Evolutionary conservation across 2,888 invertebrate species (phyloP).

Genomic region (Papilio gigon): DNA sequence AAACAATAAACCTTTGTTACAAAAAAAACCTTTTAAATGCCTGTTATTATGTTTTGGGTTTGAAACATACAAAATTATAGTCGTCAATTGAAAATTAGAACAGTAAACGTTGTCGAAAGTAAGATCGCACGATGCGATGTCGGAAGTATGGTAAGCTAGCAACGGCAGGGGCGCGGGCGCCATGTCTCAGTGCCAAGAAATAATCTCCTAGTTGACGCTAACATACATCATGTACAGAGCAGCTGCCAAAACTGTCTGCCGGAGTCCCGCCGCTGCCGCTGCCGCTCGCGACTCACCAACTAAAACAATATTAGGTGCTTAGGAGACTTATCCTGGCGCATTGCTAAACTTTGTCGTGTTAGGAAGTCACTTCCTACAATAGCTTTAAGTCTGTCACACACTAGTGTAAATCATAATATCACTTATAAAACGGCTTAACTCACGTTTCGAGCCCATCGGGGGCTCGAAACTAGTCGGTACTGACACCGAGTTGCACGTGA

Average conservation of each 20-base stretch:
- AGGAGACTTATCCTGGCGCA: conserved; percentile 58
- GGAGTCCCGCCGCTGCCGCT: conserved; percentile 50
- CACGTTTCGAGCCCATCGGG: no score
- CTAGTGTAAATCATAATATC: background rate
- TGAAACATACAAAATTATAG: background rate
- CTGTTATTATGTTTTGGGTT: background rate
- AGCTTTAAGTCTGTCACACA: conserved; percentile 7
- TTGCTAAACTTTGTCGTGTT: conserved; percentile 47
- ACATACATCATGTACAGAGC: conserved; percentile 74
- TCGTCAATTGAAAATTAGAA: background rate
- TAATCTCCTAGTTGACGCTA: conserved; percentile 79
- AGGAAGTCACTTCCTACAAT: conserved; percentile 38
- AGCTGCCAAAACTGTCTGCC: conserved; percentile 77
- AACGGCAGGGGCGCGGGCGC: conserved; percentile 61
- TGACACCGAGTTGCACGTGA: no score
- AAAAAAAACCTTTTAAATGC: no score
- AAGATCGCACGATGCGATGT: conserved; percentile 50
- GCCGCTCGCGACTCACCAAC: conserved; percentile 66
- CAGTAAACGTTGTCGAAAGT: conserved; percentile 39
- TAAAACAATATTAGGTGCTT: conserved; percentile 76
- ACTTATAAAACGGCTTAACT: no score
- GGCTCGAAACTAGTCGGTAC: no score
- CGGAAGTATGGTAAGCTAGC: conserved; percentile 67
- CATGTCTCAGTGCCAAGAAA: conserved; percentile 76
- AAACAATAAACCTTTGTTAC: no score